These are phyloP conservation scores for Volucella zonaria DNA, from an alignment of 2,888 invertebrate genomes.

Conservation along the genomic window DNA sequence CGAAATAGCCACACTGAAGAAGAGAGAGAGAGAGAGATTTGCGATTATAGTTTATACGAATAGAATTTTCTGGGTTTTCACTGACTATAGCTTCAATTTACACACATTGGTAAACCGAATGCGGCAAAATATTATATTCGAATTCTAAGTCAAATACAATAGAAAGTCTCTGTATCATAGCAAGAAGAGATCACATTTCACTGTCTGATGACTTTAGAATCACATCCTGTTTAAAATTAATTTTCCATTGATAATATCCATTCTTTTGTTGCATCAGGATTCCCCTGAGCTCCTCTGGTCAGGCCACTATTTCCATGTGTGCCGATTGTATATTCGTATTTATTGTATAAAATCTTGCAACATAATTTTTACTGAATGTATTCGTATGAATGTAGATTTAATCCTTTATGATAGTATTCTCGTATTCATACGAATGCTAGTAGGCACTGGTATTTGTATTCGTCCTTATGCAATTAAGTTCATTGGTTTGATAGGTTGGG, in stretches of 20 bases:
- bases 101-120: too few species aligned
- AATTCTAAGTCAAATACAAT: too few species aligned
- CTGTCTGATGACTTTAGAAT: not conserved
- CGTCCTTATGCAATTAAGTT: constrained; percentile 41
- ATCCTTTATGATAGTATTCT: constrained; percentile 37
- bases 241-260: constrained; percentile 12
- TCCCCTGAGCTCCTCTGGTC: not conserved
- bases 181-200: too few species aligned
- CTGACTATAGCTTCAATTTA: too few species aligned
- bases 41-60: too few species aligned
- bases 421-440: too few species aligned
- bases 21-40: too few species aligned
- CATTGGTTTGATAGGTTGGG: constrained; percentile 6
- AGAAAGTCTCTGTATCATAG: too few species aligned
- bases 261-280: constrained; percentile 11
- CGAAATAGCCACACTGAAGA: too few species aligned
- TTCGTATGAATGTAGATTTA: constrained; percentile 28
- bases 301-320: not conserved
- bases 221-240: not conserved
- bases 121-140: too few species aligned
- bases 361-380: not conserved
- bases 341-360: constrained; percentile 38
- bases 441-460: too few species aligned
- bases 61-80: too few species aligned
- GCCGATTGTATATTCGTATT: not conserved